A percentile compares a stretch with the other conserved stretches of the same genome.
Evolutionary conservation across 2,113 vertebrate species (phyloP).

Genomic region (Eptesicus fuscus): DNA sequence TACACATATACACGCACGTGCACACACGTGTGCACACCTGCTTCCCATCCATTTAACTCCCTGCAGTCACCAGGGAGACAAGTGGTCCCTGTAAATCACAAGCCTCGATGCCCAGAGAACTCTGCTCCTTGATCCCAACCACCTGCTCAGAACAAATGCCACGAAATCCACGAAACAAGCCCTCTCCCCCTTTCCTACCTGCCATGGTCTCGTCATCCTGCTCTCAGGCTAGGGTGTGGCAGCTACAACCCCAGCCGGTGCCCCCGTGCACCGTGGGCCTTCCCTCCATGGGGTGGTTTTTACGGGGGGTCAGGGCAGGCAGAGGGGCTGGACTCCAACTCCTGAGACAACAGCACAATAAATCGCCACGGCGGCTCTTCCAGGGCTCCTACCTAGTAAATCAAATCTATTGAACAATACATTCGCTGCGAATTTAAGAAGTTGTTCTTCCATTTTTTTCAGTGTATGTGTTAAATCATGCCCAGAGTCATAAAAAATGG

Average conservation of each 20-base stretch:
- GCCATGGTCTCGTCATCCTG: background rate
- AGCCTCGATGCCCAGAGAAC: background rate
- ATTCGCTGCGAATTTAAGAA: conserved; percentile 79
- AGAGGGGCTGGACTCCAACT: conserved; percentile 16
- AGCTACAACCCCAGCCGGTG: conserved; percentile 1
- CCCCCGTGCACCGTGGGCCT: background rate
- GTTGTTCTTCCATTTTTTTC: conserved; percentile 78
- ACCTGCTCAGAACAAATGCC: background rate
- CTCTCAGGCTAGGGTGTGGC: background rate
- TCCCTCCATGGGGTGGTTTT: background rate
- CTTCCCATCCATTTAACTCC: background rate
- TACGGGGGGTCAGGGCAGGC: background rate
- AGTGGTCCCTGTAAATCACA: background rate
- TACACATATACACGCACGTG: background rate
- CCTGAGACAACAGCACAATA: conserved; percentile 56
- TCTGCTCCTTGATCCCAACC: conserved; percentile 15
- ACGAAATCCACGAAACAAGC: background rate
- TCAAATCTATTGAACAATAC: conserved; percentile 75
- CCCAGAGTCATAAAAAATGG: conserved; percentile 72
- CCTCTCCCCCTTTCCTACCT: background rate
- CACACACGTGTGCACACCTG: background rate
- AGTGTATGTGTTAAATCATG: conserved; percentile 80
- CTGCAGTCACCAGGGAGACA: background rate
- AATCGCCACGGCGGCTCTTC: conserved; percentile 63
- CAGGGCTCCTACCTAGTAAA: conserved; percentile 76